Evolutionary conservation across 2,888 invertebrate genomes (phyloP).

Genomic region (Rhagophthalmus giganteus): DNA sequence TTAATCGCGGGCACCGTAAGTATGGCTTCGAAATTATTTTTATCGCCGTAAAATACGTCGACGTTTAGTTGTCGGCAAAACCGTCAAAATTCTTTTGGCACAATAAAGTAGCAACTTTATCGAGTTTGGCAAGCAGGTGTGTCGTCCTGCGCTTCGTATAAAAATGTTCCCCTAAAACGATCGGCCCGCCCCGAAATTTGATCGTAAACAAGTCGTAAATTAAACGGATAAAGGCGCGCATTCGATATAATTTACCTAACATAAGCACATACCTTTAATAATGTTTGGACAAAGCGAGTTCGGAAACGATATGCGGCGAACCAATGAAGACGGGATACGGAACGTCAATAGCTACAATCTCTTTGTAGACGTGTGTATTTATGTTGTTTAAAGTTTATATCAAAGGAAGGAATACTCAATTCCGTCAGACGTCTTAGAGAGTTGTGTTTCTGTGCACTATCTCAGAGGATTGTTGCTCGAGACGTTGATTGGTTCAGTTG

Average conservation of each 20-base stretch:
- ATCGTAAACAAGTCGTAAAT: background rate
- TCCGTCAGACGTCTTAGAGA: constrained; percentile 45
- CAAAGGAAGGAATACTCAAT: constrained; percentile 43
- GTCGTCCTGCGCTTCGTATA: background rate
- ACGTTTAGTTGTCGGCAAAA: too few relatives aligned
- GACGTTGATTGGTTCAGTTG: constrained; percentile 47
- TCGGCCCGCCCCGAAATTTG: background rate
- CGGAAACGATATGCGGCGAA: constrained; percentile 17
- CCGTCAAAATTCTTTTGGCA: too few relatives aligned
- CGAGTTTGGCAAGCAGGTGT: too few relatives aligned
- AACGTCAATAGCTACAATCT: constrained; percentile 40
- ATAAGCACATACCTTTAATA: too few relatives aligned
- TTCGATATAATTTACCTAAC: constrained; percentile 11
- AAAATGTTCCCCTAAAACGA: background rate
- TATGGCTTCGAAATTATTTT: too few relatives aligned
- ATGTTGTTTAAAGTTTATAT: constrained; percentile 45
- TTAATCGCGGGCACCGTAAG: too few relatives aligned
- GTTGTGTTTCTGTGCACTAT: constrained; percentile 36
- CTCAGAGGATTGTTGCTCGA: constrained; percentile 43
- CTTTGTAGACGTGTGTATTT: constrained; percentile 45
- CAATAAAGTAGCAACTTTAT: too few relatives aligned
- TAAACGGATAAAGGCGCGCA: background rate
- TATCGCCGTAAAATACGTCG: too few relatives aligned
- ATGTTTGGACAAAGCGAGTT: constrained; percentile 13
- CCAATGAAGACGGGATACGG: constrained; percentile 30